Conservation (phyloP, 2,797 vertebrate genomes). For the Periophthalmus magnuspinnatus region DNA sequence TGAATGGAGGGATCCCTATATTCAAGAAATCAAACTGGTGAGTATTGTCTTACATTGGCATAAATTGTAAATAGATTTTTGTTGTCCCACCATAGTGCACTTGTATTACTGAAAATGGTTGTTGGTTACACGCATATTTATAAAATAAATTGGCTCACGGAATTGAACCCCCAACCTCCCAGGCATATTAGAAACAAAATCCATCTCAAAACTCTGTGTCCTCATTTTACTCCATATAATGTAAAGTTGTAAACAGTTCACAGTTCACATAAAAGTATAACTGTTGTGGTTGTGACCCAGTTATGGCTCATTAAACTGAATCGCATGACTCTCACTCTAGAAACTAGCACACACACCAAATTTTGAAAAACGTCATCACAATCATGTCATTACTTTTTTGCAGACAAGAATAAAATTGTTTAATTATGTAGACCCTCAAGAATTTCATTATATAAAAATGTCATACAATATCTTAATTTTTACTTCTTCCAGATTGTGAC, state of each 20-base stretch:
- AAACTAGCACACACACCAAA: not conserved
- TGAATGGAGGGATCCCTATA: conserved; percentile 94
- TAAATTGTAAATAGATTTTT: not conserved
- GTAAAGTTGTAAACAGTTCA: not conserved
- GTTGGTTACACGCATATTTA: too few relatives aligned
- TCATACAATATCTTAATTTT: not conserved
- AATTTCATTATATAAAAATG: not conserved
- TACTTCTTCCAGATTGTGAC: conserved; percentile 85
- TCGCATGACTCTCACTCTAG: not conserved
- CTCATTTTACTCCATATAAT: not conserved
- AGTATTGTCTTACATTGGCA: conserved; percentile 56
- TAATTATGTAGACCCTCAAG: too few relatives aligned
- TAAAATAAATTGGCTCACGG: too few relatives aligned
- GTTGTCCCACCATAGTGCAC: not conserved
- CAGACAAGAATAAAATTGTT: not conserved
- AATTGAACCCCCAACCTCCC: not conserved
- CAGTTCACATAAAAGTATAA: not conserved
- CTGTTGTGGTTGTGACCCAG: not conserved
- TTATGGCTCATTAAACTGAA: not conserved
- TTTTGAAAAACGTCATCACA: not conserved
- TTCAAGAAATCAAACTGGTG: conserved; percentile 92
- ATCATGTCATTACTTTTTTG: not conserved
- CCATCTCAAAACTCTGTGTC: too few relatives aligned
- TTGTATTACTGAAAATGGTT: too few relatives aligned
- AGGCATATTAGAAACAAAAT: not conserved